Conservation (phyloP, 2,888 invertebrate species). For the Sisyra nigra region DNA sequence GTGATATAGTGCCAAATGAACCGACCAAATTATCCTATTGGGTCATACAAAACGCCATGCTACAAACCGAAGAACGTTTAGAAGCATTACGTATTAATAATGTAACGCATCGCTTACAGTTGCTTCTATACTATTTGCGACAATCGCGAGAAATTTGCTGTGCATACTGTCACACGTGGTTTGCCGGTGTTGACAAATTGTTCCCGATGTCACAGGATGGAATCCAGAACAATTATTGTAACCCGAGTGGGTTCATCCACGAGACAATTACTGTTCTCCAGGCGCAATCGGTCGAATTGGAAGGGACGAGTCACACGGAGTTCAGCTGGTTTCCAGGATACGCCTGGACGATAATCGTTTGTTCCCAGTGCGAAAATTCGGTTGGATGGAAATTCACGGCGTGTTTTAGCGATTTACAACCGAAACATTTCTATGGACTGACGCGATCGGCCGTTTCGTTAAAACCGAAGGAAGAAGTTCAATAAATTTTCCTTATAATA, state of each 20-base stretch:
- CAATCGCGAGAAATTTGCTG: conserved; percentile 41
- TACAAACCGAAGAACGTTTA: conserved; percentile 45
- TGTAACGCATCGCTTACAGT: conserved; percentile 46
- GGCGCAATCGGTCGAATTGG: conserved; percentile 32
- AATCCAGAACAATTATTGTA: conserved; percentile 65
- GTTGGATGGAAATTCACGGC: conserved; percentile 74
- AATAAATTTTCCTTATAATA: background rate
- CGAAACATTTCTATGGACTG: conserved; percentile 55
- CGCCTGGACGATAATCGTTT: conserved; percentile 63
- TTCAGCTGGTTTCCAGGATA: conserved; percentile 79
- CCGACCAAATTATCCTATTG: conserved; percentile 60
- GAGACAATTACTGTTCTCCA: conserved; percentile 58
- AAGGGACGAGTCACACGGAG: conserved; percentile 43
- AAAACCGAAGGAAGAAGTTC: background rate
- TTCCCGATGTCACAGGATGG: conserved; percentile 73
- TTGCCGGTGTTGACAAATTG: conserved; percentile 49
- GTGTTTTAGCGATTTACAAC: conserved; percentile 37
- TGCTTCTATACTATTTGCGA: conserved; percentile 33
- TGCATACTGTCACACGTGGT: conserved; percentile 33
- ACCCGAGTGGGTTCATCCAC: conserved; percentile 60
- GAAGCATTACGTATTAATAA: conserved; percentile 48
- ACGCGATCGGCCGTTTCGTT: conserved; percentile 22
- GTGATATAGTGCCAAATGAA: conserved; percentile 43
- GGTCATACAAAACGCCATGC: conserved; percentile 60
- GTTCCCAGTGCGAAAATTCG: conserved; percentile 45